Conservation (phyloP, 1,140 invertebrate genomes). For the Caenorhabditis tropicalis region DNA sequence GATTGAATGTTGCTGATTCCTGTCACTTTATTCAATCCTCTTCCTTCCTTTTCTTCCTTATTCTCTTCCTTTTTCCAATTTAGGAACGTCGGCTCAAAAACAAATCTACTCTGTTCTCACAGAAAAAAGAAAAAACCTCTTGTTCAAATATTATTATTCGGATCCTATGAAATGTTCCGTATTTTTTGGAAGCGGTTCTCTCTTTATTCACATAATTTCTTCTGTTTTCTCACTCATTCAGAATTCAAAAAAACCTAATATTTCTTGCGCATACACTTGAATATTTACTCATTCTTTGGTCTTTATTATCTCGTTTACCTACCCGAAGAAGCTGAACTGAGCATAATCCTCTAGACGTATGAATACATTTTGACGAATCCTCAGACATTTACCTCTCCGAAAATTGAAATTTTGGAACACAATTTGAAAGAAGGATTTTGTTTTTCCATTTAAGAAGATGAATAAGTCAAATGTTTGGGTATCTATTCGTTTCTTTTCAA, state of each 20-base stretch:
- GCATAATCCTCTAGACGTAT: too few species aligned
- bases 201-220: neutral
- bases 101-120: neutral
- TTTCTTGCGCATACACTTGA: neutral
- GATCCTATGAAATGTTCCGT: neutral
- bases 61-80: neutral
- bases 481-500: neutral
- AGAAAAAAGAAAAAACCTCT: too few species aligned
- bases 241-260: neutral
- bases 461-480: too few species aligned
- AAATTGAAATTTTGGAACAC: neutral
- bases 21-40: neutral
- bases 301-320: too few species aligned
- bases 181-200: neutral
- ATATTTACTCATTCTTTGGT: neutral
- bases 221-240: neutral
- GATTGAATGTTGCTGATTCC: neutral
- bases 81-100: neutral
- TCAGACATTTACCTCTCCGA: neutral
- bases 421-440: too few species aligned
- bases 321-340: too few species aligned
- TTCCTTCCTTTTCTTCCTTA: neutral
- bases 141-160: constrained; percentile 1
- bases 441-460: too few species aligned
- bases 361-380: too few species aligned